A percentile compares a stretch with the other conserved stretches of the same genome.
Conservation (phyloP, 2,113 vertebrate genomes). For the Pheucticus melanocephalus region DNA sequence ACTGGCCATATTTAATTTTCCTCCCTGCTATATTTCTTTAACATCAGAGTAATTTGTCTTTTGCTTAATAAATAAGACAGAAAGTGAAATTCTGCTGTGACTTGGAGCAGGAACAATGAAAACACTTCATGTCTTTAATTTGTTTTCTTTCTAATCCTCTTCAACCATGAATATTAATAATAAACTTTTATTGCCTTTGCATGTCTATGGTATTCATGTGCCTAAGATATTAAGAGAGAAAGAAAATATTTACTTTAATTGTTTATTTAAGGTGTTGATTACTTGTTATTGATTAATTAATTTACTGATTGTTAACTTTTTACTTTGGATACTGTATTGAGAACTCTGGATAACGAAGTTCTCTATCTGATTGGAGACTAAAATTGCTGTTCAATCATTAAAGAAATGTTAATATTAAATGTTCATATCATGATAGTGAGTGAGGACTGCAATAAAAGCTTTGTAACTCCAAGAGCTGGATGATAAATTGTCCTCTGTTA, state of each 20-base stretch:
- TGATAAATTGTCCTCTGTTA: neutral
- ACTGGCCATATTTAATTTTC: constrained; percentile 49
- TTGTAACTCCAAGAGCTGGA: neutral
- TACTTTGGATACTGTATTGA: neutral
- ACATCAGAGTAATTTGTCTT: constrained; percentile 62
- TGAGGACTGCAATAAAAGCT: neutral
- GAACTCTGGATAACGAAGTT: neutral
- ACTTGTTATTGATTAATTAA: neutral
- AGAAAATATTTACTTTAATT: neutral
- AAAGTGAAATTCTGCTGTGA: constrained; percentile 47
- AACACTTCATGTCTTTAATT: constrained; percentile 22
- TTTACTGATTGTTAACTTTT: neutral
- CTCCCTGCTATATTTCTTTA: constrained; percentile 27
- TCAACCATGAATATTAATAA: neutral
- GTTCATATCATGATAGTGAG: neutral
- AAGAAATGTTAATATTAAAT: neutral
- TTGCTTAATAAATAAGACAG: constrained; percentile 45
- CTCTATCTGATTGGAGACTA: neutral
- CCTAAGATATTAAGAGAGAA: neutral
- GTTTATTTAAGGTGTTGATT: neutral
- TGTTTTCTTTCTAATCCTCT: neutral
- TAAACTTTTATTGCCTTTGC: neutral
- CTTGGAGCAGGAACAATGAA: constrained; percentile 16
- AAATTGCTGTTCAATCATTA: neutral
- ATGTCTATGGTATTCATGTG: neutral